These are phyloP conservation scores for Danaus melanippus DNA, from an alignment of 1,140 invertebrate species.

Conservation along the genomic window DNA sequence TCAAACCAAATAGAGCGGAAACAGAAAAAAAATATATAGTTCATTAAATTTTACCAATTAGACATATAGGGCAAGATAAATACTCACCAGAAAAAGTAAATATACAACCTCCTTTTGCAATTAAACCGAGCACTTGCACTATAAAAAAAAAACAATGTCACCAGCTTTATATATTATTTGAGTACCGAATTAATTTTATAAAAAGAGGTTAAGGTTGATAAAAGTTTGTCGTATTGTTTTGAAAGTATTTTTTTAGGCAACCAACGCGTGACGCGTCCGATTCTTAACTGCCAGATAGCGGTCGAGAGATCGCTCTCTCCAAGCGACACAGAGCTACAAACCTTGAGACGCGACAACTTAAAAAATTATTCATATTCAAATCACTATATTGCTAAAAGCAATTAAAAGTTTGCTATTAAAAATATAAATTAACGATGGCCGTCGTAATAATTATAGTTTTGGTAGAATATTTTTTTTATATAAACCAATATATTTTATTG, in stretches of 20 bases:
- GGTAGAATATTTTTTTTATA: too few species aligned
- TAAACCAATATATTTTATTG: too few species aligned
- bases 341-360: constrained; percentile 34
- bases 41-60: too few species aligned
- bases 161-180: too few species aligned
- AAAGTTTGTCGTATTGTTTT: constrained; percentile 21
- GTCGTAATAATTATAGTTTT: too few species aligned
- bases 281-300: constrained; percentile 36
- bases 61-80: background rate
- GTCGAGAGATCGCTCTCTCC: constrained; percentile 46
- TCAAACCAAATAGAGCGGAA: too few species aligned
- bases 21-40: too few species aligned
- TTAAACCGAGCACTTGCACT: constrained; percentile 35
- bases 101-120: constrained; percentile 49
- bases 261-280: constrained; percentile 21
- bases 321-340: constrained; percentile 31
- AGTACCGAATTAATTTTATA: too few species aligned
- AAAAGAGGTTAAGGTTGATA: too few species aligned
- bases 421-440: too few species aligned
- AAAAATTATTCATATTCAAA: background rate
- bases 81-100: constrained; percentile 36
- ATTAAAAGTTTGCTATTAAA: too few species aligned
- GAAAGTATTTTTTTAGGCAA: constrained; percentile 32
- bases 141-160: constrained; percentile 10
- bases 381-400: too few species aligned